Evolutionary conservation across 2,888 invertebrate species (phyloP), one percentile per base, ranked within the genome.

Genomic region (Acanthococcus lagerstroemiae): DNA sequence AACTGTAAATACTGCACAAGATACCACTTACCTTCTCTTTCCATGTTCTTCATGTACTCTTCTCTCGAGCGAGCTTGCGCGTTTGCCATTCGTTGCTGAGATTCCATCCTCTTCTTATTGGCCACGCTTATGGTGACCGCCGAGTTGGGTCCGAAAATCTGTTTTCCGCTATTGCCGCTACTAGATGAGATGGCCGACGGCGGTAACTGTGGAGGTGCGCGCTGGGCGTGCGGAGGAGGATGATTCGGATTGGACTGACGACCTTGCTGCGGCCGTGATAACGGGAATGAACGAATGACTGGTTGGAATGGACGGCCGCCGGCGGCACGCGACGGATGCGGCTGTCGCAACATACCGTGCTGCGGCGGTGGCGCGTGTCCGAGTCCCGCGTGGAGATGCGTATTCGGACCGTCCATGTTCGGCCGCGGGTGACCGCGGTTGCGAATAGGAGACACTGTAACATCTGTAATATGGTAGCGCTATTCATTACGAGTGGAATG

Each of bases 141-240:
- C 21, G 66, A 66, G 46, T 66, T 66, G 21, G 56, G 66, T 7
- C 66, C 66, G 50, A 66, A 66, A 3, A 66, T 46, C n/a, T 25
- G 57, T 56, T 66, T 66, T 26, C 5, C 24, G 37, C 37, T 37
- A 37, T 15, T n/a, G 12, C 12, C 37, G n/a, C 12, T 37, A n/a
- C n/a, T n/a, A n/a, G n/a, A n/a, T n/a, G n/a, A n/a, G n/a, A n/a
- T n/a, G 12, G 12, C 12, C 37, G 37, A 37, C 2, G n/a, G 3
- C n/a, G 37, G 37, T 37, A 37, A 37, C 37, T 37, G 37, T 15
- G 12, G 12, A 15, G 12, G 37, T 9, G 12, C 12, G 2, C 37
- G 37, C n/a, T 15, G n/a, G 12, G 12, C 12, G n/a, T 1, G 37
- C 37, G 1, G 37, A 9, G 37, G 37, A 9, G 37, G 7, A 5